Percentiles rank a stretch among this genome's conserved stretches.
Conservation (phyloP, 2,797 vertebrate species). For the Schizothorax lantsangensis region DNA sequence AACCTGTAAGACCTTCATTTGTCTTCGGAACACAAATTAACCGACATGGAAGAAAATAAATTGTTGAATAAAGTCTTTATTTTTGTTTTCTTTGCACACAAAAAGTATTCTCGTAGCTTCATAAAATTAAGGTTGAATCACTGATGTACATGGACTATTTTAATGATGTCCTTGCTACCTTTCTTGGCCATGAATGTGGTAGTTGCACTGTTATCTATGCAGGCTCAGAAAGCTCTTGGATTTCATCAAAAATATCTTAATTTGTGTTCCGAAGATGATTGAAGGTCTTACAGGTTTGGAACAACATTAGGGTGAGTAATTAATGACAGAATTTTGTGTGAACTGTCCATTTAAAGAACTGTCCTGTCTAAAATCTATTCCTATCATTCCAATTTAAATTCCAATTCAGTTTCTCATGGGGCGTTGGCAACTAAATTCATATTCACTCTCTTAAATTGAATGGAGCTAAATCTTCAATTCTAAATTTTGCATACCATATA, state of each 20-base stretch:
- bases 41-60: accelerated
- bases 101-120: background rate
- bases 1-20: background rate
- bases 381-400: background rate
- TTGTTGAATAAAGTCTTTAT: background rate
- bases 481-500: background rate
- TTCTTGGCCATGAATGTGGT: background rate
- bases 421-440: background rate
- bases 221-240: background rate
- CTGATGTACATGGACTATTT: background rate
- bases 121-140: background rate
- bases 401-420: background rate
- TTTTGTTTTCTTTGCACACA: background rate
- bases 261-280: no score
- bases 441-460: background rate
- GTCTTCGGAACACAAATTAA: background rate
- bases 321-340: background rate
- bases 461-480: background rate
- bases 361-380: no score
- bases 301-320: background rate
- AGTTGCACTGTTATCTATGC: background rate
- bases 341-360: background rate
- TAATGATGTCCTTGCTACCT: background rate
- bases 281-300: no score
- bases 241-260: background rate